Conservation (phyloP, 1,140 invertebrate genomes). For the Ctenoplectra terminalis region DNA sequence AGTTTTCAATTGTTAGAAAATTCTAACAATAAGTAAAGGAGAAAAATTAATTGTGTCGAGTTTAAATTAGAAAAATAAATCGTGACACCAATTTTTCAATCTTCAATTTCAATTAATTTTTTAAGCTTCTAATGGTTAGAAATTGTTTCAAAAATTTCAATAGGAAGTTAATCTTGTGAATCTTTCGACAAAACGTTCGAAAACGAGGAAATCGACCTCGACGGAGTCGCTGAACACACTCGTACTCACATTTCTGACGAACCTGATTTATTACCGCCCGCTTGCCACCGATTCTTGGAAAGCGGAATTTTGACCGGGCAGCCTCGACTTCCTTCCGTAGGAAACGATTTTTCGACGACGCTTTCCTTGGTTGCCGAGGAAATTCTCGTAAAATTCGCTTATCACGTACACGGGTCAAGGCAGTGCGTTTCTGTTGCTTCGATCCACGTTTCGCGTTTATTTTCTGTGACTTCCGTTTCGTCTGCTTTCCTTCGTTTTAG, state of each 20-base stretch:
- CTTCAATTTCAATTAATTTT: background rate
- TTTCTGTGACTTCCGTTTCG: background rate
- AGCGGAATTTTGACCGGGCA: slow-evolving; percentile 24
- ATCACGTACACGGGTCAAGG: slow-evolving; percentile 36
- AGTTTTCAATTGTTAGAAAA: too few species aligned
- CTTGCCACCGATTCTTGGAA: slow-evolving; percentile 14
- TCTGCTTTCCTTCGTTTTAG: background rate
- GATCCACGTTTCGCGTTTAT: background rate
- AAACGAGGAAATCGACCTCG: slow-evolving; percentile 14
- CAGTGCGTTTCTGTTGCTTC: background rate
- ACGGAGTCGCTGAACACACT: background rate
- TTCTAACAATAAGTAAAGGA: too few species aligned
- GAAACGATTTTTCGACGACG: background rate
- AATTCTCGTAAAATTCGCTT: background rate
- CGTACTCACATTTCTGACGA: background rate
- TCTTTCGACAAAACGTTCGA: background rate
- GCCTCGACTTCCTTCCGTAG: slow-evolving; percentile 9
- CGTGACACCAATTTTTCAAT: too few species aligned
- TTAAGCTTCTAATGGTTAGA: too few species aligned
- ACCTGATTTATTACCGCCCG: background rate
- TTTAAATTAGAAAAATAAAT: too few species aligned
- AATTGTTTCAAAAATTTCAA: too few species aligned
- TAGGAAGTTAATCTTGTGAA: too few species aligned
- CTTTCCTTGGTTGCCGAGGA: background rate
- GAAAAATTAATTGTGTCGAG: too few species aligned